Evolutionary conservation across 2,797 vertebrate species (phyloP), one percentile per base, ranked within the genome.

Genomic region (Falco cherrug): DNA sequence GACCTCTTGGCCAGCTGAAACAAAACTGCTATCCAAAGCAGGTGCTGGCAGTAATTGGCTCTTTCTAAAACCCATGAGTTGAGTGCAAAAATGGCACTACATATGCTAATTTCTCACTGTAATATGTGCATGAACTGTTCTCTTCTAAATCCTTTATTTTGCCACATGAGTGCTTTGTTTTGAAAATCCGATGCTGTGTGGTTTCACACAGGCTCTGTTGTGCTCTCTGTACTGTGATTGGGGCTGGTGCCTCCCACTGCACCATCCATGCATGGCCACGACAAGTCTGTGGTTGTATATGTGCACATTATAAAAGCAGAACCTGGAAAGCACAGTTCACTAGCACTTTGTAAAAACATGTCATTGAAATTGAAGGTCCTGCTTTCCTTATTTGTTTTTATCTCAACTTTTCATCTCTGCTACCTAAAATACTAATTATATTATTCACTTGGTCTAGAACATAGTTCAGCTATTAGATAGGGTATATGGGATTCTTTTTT

Each of bases 91-190:
- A 95, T 29, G 64, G 75, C 74, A 87, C 85, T 95, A 90, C 85
- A 92, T 89, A 95, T 95, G 97, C 93, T 95, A 96, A 97, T 97
- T 95, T 94, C 93, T 87, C 75, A 84, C 84, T 87, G 22, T 92
- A 93, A 94, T 91, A 89, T 78, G 78, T 86, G 84, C 79, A 65
- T 75, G 68, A 94, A 91, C 86, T 90, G 68, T 85, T 95, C 84
- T 76, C 45, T 89, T 64, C 65, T 73, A 54, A 90, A 94, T 73
- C 78, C 65, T 92, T 92, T 96, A 83, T 96, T 96, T 97, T 97
- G 78, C 77, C 90, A 94, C 92, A 78, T 78, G 83, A 94, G 68
- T 83, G 86, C 88, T 95, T 96, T 97, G 93, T 96, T 94, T 95
- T 80, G 68, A 92, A 94, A 96, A 95, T 95, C 78, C 74, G 93